A percentile compares a stretch with the other conserved stretches of the same genome.
Evolutionary conservation across 2,888 invertebrate genomes (phyloP).

Genomic region (Mellilla xanthometata): DNA sequence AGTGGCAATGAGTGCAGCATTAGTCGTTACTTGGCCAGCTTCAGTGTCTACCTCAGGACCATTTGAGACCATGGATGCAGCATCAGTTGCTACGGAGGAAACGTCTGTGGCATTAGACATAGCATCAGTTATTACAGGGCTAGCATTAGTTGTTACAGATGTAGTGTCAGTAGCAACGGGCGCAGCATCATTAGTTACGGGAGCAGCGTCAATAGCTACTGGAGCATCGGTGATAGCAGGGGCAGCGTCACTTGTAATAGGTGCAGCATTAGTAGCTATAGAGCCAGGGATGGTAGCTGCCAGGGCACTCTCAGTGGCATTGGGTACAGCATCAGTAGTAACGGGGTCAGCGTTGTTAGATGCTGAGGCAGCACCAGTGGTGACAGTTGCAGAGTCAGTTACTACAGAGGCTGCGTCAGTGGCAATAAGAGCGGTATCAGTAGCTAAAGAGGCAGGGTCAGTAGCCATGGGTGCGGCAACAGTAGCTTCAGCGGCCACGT

Average conservation of each 20-base stretch:
- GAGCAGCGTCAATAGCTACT: background rate
- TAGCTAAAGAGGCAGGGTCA: background rate
- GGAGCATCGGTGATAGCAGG: background rate
- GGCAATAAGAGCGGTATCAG: background rate
- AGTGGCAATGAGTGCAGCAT: constrained; percentile 9
- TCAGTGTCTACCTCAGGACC: background rate
- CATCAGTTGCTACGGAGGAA: constrained; percentile 2
- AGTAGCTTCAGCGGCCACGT: too few relatives aligned
- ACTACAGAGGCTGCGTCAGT: background rate
- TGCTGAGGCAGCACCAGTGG: background rate
- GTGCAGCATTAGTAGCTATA: background rate
- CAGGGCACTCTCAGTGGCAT: background rate
- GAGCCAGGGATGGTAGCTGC: background rate
- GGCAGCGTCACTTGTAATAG: background rate
- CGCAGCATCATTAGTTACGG: constrained; percentile 9
- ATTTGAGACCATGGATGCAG: too few relatives aligned
- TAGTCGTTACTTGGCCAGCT: background rate
- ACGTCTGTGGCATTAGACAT: constrained; percentile 1
- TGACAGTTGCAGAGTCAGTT: too few relatives aligned
- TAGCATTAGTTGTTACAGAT: background rate
- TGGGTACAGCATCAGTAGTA: background rate
- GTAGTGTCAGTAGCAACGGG: background rate
- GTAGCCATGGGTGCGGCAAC: background rate
- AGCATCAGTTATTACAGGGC: background rate
- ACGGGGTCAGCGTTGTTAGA: background rate